Evolutionary conservation across 2,888 invertebrate genomes (phyloP).

Genomic region (Brenthis daphne): DNA sequence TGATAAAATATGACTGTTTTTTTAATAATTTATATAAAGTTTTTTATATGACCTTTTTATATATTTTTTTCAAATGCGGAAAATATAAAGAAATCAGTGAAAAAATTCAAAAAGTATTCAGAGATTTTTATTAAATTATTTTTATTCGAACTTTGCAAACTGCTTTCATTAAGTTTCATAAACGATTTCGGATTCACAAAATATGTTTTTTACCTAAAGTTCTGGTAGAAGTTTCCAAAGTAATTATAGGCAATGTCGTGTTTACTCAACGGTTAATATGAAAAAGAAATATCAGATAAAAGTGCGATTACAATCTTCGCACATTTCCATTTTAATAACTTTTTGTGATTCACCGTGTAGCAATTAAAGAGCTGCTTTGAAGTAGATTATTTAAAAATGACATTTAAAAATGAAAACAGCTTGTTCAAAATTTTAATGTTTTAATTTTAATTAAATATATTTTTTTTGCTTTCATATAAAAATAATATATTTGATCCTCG

Average conservation of each 20-base stretch:
- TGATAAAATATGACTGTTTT: no score
- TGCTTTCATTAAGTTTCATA: conserved; percentile 31
- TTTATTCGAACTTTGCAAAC: conserved; percentile 26
- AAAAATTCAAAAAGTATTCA: conserved; percentile 27
- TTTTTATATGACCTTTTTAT: not conserved
- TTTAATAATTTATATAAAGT: no score
- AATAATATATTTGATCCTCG: no score
- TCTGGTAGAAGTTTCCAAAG: conserved; percentile 27
- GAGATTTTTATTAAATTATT: conserved; percentile 35
- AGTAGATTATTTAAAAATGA: not conserved
- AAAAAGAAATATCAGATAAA: conserved; percentile 31
- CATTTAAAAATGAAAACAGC: not conserved
- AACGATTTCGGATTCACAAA: conserved; percentile 24
- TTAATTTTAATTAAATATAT: no score
- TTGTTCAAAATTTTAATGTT: no score
- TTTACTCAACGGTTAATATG: conserved; percentile 21
- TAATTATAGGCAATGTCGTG: conserved; percentile 28
- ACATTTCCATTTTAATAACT: conserved; percentile 30
- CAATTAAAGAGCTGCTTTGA: conserved; percentile 4
- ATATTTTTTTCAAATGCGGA: conserved; percentile 10
- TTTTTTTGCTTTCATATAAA: no score
- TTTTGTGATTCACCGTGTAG: conserved; percentile 2
- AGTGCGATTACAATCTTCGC: conserved; percentile 26
- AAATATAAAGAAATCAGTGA: conserved; percentile 26
- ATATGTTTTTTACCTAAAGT: conserved; percentile 23